A percentile compares a stretch with the other conserved stretches of the same genome.
These are phyloP conservation scores for Hydraecia micacea DNA, from an alignment of 2,888 invertebrate species.

Conservation along the genomic window DNA sequence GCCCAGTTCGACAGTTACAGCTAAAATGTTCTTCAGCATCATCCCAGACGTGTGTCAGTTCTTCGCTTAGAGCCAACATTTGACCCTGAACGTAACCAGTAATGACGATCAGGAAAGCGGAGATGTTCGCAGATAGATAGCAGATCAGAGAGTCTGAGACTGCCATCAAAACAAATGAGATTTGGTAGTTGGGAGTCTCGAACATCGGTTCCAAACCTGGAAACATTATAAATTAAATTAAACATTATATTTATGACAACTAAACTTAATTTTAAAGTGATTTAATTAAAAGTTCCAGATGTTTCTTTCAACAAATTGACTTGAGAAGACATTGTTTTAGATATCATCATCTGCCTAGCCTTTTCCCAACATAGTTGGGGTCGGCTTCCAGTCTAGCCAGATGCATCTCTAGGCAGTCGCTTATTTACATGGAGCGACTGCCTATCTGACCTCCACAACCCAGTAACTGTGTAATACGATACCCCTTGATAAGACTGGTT, in stretches of 20 bases:
- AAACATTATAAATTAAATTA: background rate
- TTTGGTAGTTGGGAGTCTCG: constrained; percentile 45
- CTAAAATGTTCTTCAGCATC: constrained; percentile 22
- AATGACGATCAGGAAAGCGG: constrained; percentile 43
- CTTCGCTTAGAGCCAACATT: constrained; percentile 44
- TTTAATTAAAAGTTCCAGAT: background rate
- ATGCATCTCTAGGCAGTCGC: too few species aligned
- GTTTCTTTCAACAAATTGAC: background rate
- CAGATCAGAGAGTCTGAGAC: background rate
- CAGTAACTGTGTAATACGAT: too few species aligned
- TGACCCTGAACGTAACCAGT: constrained; percentile 19
- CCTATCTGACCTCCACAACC: too few species aligned
- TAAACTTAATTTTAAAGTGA: background rate
- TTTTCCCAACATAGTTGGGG: too few species aligned
- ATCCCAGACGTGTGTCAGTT: constrained; percentile 37
- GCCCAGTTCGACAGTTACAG: background rate
- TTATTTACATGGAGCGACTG: too few species aligned
- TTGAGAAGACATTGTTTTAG: background rate
- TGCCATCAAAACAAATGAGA: constrained; percentile 38
- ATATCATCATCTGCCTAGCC: too few species aligned
- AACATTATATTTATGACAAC: background rate
- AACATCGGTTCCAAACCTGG: constrained; percentile 45
- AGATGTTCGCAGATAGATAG: constrained; percentile 29
- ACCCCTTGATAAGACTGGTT: too few species aligned
- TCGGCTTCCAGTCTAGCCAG: too few species aligned